Conservation (phyloP, 1,140 invertebrate genomes). For the Apolygus lucorum region DNA sequence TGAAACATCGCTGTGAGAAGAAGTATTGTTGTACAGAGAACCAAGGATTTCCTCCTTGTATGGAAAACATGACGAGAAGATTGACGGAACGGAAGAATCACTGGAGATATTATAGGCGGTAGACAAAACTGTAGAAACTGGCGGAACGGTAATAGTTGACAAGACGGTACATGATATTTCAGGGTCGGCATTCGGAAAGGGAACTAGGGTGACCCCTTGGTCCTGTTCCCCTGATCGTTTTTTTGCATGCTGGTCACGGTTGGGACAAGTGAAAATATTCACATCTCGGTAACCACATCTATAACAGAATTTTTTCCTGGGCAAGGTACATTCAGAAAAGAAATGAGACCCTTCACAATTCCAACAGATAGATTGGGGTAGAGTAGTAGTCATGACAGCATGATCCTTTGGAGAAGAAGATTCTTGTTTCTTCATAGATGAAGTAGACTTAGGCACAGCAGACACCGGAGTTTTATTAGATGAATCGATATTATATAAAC, state of each 20-base stretch:
- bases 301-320: conserved; percentile 1
- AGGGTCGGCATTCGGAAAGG: neutral
- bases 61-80: neutral
- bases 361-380: too few relatives aligned
- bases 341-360: neutral
- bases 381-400: neutral
- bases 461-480: neutral
- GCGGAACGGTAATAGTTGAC: neutral
- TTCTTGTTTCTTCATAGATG: neutral
- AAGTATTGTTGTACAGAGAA: neutral
- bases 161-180: neutral
- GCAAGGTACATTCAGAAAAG: neutral
- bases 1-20: neutral
- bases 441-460: neutral
- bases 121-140: neutral
- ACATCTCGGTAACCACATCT: neutral
- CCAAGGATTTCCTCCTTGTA: neutral
- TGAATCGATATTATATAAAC: neutral
- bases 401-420: neutral
- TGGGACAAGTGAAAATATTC: neutral
- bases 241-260: neutral
- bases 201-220: neutral
- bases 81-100: neutral
- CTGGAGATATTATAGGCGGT: neutral
- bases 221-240: neutral